Evolutionary conservation across 2,113 vertebrate genomes (phyloP).

Genomic region (Odobenus rosmarus): DNA sequence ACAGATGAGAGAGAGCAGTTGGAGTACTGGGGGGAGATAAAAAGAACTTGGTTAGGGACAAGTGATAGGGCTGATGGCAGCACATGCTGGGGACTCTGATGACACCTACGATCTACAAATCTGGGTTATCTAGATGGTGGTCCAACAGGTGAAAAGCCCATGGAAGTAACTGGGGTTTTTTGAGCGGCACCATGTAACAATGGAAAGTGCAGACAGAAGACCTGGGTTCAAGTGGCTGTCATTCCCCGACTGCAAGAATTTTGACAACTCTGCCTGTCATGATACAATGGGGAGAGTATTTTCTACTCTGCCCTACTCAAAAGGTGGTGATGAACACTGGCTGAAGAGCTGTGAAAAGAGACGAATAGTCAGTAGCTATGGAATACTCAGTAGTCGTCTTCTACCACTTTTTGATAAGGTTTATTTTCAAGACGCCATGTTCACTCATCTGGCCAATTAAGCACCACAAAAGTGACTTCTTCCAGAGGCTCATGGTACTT

Average conservation of each 20-base stretch:
- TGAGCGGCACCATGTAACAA: not conserved
- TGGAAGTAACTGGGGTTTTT: not conserved
- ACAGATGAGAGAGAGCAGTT: not conserved
- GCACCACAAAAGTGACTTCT: slow-evolving; percentile 14
- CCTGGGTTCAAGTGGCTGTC: not conserved
- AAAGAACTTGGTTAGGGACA: not conserved
- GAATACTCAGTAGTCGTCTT: not conserved
- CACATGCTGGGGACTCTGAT: not conserved
- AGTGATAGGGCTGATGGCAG: not conserved
- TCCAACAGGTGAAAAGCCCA: not conserved
- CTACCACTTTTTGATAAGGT: not conserved
- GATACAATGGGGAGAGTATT: not conserved
- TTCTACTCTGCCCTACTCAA: not conserved
- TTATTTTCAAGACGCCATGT: slow-evolving; percentile 15
- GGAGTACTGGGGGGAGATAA: rapidly evolving
- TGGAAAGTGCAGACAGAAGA: not conserved
- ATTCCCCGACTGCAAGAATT: not conserved
- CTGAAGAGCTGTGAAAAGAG: not conserved
- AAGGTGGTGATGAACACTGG: not conserved
- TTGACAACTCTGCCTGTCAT: not conserved
- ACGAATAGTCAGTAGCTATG: not conserved
- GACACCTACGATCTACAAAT: not conserved
- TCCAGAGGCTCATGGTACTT: not conserved
- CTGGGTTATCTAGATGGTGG: not conserved
- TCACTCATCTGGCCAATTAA: not conserved